These are phyloP conservation scores for Plotosus lineatus DNA, from an alignment of 2,113 vertebrate genomes.

Conservation along the genomic window DNA sequence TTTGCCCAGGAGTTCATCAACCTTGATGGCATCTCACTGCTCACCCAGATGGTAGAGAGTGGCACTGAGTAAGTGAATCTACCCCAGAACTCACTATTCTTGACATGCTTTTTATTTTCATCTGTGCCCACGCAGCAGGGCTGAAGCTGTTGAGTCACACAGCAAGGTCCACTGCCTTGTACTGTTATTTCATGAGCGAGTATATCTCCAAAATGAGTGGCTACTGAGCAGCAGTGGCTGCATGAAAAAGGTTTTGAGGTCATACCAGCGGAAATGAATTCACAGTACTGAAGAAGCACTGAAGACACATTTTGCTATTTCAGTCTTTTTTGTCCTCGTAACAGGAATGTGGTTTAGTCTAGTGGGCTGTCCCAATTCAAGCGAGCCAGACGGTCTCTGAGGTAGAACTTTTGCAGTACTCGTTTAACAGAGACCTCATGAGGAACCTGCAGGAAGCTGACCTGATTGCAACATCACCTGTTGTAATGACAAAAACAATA, in stretches of 20 bases:
- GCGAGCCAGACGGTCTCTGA: slow-evolving; percentile 43
- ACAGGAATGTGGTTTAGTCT: slow-evolving; percentile 47
- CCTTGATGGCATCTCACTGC: slow-evolving; percentile 92
- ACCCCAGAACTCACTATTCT: background rate
- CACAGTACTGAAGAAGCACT: background rate
- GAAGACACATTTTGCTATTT: slow-evolving; percentile 7
- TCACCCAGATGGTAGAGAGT: slow-evolving; percentile 98
- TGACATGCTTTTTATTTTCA: slow-evolving; percentile 12
- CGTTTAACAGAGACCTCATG: slow-evolving; percentile 17
- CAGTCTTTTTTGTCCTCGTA: background rate
- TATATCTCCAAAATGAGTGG: background rate
- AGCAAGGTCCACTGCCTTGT: slow-evolving; percentile 48
- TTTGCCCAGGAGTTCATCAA: slow-evolving; percentile 99
- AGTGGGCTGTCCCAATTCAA: slow-evolving; percentile 58
- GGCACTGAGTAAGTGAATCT: slow-evolving; percentile 89
- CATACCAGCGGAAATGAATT: background rate
- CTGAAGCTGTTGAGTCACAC: slow-evolving; percentile 9
- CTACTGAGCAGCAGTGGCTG: background rate
- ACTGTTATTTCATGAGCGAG: slow-evolving; percentile 46
- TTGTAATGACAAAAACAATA: background rate
- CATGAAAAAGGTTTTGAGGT: slow-evolving; percentile 3
- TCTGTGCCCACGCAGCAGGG: slow-evolving; percentile 30
- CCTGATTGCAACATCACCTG: slow-evolving; percentile 32
- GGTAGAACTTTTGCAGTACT: slow-evolving; percentile 34
- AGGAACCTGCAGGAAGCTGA: slow-evolving; percentile 23